Evolutionary conservation across 2,888 invertebrate genomes (phyloP).

Genomic region (Trissoscelio sp.): DNA sequence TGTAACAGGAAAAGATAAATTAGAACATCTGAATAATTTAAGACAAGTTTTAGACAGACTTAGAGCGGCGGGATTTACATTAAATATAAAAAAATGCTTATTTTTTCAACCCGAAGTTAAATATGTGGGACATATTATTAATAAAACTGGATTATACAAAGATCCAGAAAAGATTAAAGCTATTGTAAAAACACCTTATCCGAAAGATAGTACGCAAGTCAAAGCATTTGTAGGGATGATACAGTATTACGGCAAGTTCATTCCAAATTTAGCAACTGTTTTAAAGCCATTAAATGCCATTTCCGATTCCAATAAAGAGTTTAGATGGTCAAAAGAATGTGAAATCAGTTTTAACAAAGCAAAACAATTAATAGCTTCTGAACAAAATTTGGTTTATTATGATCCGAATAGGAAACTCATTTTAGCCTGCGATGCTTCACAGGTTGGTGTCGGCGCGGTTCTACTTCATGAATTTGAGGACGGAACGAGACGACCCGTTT

Average conservation of each 20-base stretch:
- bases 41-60: slow-evolving; percentile 72
- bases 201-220: slow-evolving; percentile 17
- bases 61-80: slow-evolving; percentile 71
- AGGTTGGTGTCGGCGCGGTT: slow-evolving; percentile 74
- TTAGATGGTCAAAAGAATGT: slow-evolving; percentile 21
- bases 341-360: slow-evolving; percentile 17
- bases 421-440: slow-evolving; percentile 61
- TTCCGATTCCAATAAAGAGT: neutral
- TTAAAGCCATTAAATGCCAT: slow-evolving; percentile 26
- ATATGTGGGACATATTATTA: slow-evolving; percentile 75
- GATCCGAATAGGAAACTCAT: slow-evolving; percentile 46
- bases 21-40: slow-evolving; percentile 72
- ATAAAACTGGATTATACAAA: slow-evolving; percentile 55
- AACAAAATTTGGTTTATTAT: slow-evolving; percentile 55
- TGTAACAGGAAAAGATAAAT: slow-evolving; percentile 70
- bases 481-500: slow-evolving; percentile 73
- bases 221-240: slow-evolving; percentile 48
- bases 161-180: slow-evolving; percentile 60
- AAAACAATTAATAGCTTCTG: slow-evolving; percentile 17
- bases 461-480: slow-evolving; percentile 72
- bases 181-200: slow-evolving; percentile 31
- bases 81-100: slow-evolving; percentile 74
- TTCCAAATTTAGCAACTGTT: slow-evolving; percentile 16
- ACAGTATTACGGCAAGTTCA: slow-evolving; percentile 47
- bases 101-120: slow-evolving; percentile 76